phyloP scores from a whole-genome alignment of 2,113 vertebrate species.

The Phocoena sinus region DNA sequence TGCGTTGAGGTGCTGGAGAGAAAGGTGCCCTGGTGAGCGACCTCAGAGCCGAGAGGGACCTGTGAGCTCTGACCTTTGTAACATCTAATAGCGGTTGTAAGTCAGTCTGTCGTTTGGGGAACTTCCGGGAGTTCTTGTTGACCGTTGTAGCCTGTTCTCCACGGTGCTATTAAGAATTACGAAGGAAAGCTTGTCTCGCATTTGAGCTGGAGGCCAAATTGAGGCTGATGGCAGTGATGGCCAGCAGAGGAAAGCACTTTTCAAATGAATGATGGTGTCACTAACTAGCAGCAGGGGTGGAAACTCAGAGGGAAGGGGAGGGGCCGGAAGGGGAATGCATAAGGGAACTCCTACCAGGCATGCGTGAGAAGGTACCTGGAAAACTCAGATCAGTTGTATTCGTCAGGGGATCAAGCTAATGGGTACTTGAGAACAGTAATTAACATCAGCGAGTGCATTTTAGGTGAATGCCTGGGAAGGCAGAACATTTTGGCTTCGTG shows the following conservation, averaged over 20 bases:
- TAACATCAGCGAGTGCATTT: neutral
- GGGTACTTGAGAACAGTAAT: neutral
- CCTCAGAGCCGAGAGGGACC: neutral
- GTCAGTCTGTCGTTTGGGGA: neutral
- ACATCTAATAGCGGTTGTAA: neutral
- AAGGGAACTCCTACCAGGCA: neutral
- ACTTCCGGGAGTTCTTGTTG: neutral
- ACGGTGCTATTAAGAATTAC: neutral
- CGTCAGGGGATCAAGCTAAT: neutral
- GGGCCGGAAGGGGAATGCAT: neutral
- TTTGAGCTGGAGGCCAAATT: conserved; percentile 22
- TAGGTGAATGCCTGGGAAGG: neutral
- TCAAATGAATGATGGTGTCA: neutral
- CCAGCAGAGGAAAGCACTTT: conserved; percentile 9
- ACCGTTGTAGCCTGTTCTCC: neutral
- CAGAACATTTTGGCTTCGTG: neutral
- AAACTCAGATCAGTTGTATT: neutral
- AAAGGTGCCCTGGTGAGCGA: neutral
- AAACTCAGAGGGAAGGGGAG: neutral
- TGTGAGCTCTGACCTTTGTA: neutral
- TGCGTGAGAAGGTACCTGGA: neutral
- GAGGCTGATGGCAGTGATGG: neutral
- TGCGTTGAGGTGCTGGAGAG: neutral
- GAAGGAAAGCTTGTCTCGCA: neutral
- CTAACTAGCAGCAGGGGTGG: neutral